These are phyloP conservation scores for Cryptoleucopteryx plumbea DNA, from an alignment of 2,113 vertebrate species.

Conservation along the genomic window DNA sequence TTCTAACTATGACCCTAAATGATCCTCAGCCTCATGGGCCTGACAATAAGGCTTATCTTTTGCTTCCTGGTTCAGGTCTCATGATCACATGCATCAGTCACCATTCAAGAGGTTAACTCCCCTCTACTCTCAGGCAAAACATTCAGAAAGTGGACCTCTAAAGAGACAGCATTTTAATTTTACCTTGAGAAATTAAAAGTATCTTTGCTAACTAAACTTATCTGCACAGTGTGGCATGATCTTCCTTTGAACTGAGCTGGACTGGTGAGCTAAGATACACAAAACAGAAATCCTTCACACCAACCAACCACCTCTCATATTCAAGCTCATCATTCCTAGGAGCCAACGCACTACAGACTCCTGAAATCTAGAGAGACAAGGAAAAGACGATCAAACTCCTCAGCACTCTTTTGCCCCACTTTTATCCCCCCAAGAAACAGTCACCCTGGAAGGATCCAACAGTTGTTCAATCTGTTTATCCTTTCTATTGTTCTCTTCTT, in stretches of 20 bases:
- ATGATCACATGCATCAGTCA: background rate
- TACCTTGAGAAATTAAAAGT: background rate
- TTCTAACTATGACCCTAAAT: background rate
- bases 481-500: constrained; percentile 86
- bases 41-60: background rate
- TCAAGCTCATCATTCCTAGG: background rate
- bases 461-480: constrained; percentile 91
- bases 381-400: background rate
- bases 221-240: background rate
- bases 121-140: background rate
- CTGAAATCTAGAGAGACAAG: background rate
- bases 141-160: background rate
- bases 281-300: background rate
- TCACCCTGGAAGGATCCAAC: constrained; percentile 81
- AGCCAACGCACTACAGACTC: background rate
- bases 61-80: background rate
- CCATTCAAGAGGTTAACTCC: background rate
- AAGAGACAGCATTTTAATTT: background rate
- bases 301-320: background rate
- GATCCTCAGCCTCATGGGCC: background rate
- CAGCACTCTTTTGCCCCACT: background rate
- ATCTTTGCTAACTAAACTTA: background rate
- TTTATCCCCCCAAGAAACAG: background rate
- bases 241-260: background rate
- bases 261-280: background rate